Evolutionary conservation across 2,797 vertebrate genomes (phyloP), one percentile per base, ranked within the genome.

Genomic region (Alectoris magna): DNA sequence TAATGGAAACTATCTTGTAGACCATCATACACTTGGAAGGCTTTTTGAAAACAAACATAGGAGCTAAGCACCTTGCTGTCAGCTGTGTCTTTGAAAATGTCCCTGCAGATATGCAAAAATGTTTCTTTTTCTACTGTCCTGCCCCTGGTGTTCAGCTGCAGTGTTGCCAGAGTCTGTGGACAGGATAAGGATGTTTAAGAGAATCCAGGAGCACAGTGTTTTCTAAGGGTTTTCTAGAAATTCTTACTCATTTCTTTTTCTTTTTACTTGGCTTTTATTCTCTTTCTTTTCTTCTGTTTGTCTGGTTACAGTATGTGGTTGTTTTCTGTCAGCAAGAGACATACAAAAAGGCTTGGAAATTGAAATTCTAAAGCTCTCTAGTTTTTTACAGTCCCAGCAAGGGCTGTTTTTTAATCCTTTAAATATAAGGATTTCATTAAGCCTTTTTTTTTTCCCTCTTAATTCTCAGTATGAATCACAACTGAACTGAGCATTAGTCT

Each of bases 351-450:
- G 14, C 70, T 89, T 89, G 53, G 39, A 79, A 87, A 85, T 91
- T 56, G 66, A 63, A 60, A 70, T 59, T 69, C 43, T 75, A 86
- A 77, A 88, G 21, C 19, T 75, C 48, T 91, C 22, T 71, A 69
- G 34, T 68, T 23, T 81, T 67, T 59, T 49, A 26, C 22, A 75
- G 71, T 69, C 89, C 63, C 74, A 92, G 64, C 12, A 94, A 88
- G 83, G 70, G 29, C 29, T 93, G 53, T 1, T 9, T 82, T 90
- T 92, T 91, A 87, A 92, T 94, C 67, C 77, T 72, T 82, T 88
- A 94, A 83, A 74, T 92, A 84, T 60, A 51, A 96, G 84, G 60
- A 90, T 85, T 95, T 90, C 72, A 87, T 94, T 93, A 92, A 64
- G 46, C 6, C 22, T 66, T 55, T 72, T 93, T 84, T 53, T 11